Evolutionary conservation across 2,797 vertebrate genomes (phyloP).

Genomic region (Thunnus albacares): DNA sequence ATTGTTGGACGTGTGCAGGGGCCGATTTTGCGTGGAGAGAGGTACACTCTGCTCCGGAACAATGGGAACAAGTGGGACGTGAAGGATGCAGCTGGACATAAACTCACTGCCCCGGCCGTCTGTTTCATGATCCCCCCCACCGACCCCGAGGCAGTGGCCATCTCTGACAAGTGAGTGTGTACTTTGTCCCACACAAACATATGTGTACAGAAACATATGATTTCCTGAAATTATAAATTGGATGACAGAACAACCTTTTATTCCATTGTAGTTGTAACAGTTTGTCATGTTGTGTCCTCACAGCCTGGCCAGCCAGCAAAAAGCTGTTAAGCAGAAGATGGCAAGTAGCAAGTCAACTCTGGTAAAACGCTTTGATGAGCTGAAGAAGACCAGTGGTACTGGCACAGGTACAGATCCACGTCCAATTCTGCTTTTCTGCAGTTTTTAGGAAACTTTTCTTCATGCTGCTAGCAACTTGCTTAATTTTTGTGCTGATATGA

Average conservation of each 20-base stretch:
- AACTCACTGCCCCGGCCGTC: slow-evolving; percentile 88
- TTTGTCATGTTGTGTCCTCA: slow-evolving; percentile 8
- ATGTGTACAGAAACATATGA: background rate
- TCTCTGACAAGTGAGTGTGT: slow-evolving; percentile 90
- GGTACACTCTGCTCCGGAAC: slow-evolving; percentile 92
- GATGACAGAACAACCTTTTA: background rate
- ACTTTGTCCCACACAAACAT: background rate
- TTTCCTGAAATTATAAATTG: background rate
- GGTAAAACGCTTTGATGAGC: slow-evolving; percentile 85
- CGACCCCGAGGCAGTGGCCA: slow-evolving; percentile 86
- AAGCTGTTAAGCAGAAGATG: slow-evolving; percentile 88
- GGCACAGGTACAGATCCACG: slow-evolving; percentile 74
- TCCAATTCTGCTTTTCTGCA: background rate
- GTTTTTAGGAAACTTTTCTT: background rate
- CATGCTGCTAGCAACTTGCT: background rate
- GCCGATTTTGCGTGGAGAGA: slow-evolving; percentile 89
- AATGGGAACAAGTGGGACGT: slow-evolving; percentile 91
- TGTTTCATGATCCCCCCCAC: slow-evolving; percentile 97
- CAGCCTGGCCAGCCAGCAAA: slow-evolving; percentile 90
- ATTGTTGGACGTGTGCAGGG: slow-evolving; percentile 82
- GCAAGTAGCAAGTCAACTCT: slow-evolving; percentile 83
- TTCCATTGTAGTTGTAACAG: background rate
- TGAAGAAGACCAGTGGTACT: slow-evolving; percentile 87
- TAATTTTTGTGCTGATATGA: background rate
- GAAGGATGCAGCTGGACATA: slow-evolving; percentile 87